These are phyloP conservation scores for Dorcus hopei DNA, from an alignment of 2,888 invertebrate species.

Conservation along the genomic window DNA sequence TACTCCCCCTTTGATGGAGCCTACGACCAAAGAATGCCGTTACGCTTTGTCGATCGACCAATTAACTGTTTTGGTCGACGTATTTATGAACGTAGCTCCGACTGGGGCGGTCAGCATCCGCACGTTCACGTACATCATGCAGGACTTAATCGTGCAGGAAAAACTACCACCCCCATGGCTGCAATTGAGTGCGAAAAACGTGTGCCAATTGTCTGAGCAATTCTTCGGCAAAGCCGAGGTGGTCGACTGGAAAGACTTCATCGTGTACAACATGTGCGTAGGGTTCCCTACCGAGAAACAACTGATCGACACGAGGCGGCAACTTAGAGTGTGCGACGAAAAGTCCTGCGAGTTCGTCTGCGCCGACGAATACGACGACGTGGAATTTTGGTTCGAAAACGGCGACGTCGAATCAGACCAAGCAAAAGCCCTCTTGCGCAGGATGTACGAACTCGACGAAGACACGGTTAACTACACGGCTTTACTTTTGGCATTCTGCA, in stretches of 20 bases:
- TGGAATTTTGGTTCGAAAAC: slow-evolving; percentile 49
- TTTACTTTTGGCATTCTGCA: slow-evolving; percentile 62
- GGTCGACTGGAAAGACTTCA: slow-evolving; percentile 66
- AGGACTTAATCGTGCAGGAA: slow-evolving; percentile 46
- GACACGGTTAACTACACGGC: slow-evolving; percentile 60
- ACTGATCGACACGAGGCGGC: slow-evolving; percentile 52
- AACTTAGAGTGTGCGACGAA: slow-evolving; percentile 52
- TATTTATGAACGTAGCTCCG: slow-evolving; percentile 46
- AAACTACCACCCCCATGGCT: slow-evolving; percentile 44
- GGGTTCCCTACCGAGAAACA: slow-evolving; percentile 56
- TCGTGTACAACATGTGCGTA: slow-evolving; percentile 58
- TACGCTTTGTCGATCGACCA: slow-evolving; percentile 38
- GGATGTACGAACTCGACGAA: slow-evolving; percentile 53
- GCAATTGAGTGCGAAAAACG: background rate
- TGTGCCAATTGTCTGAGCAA: slow-evolving; percentile 12
- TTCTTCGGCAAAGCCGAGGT: slow-evolving; percentile 58
- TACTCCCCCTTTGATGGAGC: slow-evolving; percentile 25
- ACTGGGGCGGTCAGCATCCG: slow-evolving; percentile 44
- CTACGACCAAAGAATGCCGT: slow-evolving; percentile 19
- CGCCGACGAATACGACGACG: slow-evolving; percentile 39
- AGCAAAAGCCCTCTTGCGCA: slow-evolving; percentile 57
- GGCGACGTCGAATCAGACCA: slow-evolving; percentile 22
- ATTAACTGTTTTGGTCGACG: slow-evolving; percentile 35
- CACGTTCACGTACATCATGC: slow-evolving; percentile 46
- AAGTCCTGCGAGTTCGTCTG: slow-evolving; percentile 42